phyloP scores from a whole-genome alignment of 2,797 vertebrate genomes.

The Hephaestus fuliginosus region DNA sequence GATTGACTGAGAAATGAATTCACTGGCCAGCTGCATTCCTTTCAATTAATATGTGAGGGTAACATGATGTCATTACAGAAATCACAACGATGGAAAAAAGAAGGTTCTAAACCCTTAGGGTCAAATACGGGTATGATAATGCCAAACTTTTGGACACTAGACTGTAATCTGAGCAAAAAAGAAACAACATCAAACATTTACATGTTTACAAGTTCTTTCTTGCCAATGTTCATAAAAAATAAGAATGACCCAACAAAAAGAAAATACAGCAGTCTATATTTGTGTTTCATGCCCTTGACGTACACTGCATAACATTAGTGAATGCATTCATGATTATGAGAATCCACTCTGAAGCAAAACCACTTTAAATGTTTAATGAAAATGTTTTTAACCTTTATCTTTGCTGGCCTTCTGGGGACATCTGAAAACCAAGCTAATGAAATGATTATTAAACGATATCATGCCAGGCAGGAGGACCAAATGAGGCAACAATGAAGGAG shows the following conservation, averaged over 20 bases:
- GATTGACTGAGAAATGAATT: neutral
- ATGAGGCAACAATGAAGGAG: neutral
- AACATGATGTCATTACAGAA: neutral
- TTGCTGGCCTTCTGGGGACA: neutral
- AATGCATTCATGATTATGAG: no score
- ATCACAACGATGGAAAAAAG: neutral
- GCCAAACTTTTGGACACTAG: neutral
- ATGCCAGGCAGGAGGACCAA: neutral
- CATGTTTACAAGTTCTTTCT: neutral
- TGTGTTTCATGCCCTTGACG: neutral
- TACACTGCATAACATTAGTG: neutral
- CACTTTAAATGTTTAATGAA: no score
- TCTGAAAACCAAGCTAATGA: slow-evolving; percentile 1
- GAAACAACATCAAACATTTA: neutral
- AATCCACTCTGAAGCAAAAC: no score
- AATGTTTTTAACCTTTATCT: no score
- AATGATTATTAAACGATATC: neutral
- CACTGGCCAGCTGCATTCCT: neutral
- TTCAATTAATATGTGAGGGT: neutral
- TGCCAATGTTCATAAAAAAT: neutral
- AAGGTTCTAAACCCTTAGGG: neutral
- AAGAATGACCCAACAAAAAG: neutral
- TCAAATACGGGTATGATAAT: neutral
- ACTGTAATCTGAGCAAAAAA: neutral
- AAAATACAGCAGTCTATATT: neutral